Evolutionary conservation across 1,140 invertebrate species (phyloP), one percentile per base, ranked within the genome.

Genomic region (Akabosia matsudoensis): DNA sequence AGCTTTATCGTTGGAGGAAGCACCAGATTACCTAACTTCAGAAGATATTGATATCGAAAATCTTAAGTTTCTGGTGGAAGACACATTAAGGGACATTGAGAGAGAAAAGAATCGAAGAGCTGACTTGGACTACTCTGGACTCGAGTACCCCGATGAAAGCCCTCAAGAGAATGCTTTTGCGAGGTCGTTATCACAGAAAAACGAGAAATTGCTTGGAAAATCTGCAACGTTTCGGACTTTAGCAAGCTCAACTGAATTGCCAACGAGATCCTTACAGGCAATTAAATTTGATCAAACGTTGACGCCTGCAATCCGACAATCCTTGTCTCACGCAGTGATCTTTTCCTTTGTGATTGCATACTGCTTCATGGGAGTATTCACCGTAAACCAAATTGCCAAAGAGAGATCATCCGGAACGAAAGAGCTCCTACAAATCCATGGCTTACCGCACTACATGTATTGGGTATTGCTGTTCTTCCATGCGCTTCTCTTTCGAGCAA

Each of bases 351-450:
- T 76, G 13, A 33, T 61, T 4, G 74, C 78, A 10, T 79, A 79
- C 33, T 13, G 22, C 18, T 76, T 76, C 54, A 70, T 74, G 37
- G 37, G 70, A 0, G 76, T 45, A 24, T 79, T 79, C 51, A 79
- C 76, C 30, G 74, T 79, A 18, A 70, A 61, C 16, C 78, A 79
- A 71, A 67, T 79, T 74, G 75, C 74, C 4, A 26, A 61, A 30
- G 78, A 79, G 28, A 79, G 76, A 31, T 26, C 67, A n/a, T 54
- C 72, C 2, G 78, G 78, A 26, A 79, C 76, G 2, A 79, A 78
- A 75, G 75, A 78, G 54, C 52, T 80, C n/a, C 45, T 80, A 0
- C 74, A 74, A 31, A 67, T 80, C 56, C 79, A 80, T 31, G 71
- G 71, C 16, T 54, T 80, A 51, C 74, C 74, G 1, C 33, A 74